Evolutionary conservation across 2,888 invertebrate species (phyloP), one percentile per base, ranked within the genome.

Genomic region (Subacronicta megacephala): DNA sequence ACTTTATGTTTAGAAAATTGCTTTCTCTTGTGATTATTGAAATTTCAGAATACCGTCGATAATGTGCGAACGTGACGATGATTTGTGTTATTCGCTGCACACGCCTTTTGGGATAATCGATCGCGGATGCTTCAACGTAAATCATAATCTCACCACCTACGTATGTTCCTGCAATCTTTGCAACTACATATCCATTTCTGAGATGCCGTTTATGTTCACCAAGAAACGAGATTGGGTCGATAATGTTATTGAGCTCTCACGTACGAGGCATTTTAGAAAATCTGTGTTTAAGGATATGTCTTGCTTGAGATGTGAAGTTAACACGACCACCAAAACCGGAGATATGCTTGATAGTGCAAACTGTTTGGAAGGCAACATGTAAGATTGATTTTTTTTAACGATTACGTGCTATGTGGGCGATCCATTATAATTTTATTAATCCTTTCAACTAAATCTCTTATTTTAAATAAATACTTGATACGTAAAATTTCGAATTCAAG

Each of bases 161-260:
- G 89, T 90, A 40, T 92, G 92, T 70, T 81, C 89, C 41, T 90
- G 92, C 75, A 90, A 92, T 81, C 83, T 91, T 46, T 92, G 92
- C 78, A 92, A 92, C 80, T 81, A 84, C 73, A 77, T 89, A 74
- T 78, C 90, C 42, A 83, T 90, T 65, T 83, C 84, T 69, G 88
- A 90, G 71, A 83, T 92, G 87, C 92, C 92, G 38, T 78, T 80
- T 66, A 78, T 84, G 72, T 92, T 88, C 82, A 58, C 80, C 7
- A 80, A 72, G 54, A 87, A 85, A 73, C 77, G 63, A 60, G 83
- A 88, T 57, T 93, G 92, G 92, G 60, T 84, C 45, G 80, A 87
- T 62, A 88, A 92, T 80, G 82, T 92, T 60, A 73, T 87, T 64
- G 90, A 92, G 70, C 78, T 92, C 55, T 82, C 88, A 63, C 82